Conservation (phyloP, 2,113 vertebrate species). For the Platanista minor region DNA sequence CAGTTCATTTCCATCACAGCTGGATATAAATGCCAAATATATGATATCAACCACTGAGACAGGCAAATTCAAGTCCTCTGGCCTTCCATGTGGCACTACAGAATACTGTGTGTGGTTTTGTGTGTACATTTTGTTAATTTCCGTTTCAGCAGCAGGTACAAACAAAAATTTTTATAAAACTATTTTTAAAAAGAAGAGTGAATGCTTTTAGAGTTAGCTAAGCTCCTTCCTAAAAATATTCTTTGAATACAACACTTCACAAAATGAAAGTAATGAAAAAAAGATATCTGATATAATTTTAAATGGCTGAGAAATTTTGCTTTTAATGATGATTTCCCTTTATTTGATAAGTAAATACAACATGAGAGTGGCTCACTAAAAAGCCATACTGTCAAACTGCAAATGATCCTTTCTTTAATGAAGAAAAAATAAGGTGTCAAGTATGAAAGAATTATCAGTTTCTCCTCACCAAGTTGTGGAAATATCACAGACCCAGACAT, state of each 20-base stretch:
- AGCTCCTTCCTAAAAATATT: neutral
- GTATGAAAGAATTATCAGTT: neutral
- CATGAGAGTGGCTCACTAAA: neutral
- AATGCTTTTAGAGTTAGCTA: neutral
- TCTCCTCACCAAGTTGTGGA: neutral
- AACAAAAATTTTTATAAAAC: neutral
- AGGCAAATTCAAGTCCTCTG: neutral
- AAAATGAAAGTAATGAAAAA: conserved; percentile 12
- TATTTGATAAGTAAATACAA: neutral
- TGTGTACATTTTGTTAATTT: neutral
- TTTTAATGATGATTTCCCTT: neutral
- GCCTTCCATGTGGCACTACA: neutral
- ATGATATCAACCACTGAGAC: neutral
- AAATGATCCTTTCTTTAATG: neutral
- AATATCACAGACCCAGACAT: neutral
- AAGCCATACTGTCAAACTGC: neutral
- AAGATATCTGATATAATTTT: neutral
- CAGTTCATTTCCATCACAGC: neutral
- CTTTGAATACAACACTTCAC: neutral
- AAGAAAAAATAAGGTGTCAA: neutral
- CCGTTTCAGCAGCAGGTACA: neutral
- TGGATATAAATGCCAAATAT: neutral
- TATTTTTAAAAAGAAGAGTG: neutral
- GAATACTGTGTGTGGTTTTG: neutral
- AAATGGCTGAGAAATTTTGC: neutral